These are phyloP conservation scores for Dioctria rufipes DNA, from an alignment of 2,888 invertebrate species.

Conservation along the genomic window DNA sequence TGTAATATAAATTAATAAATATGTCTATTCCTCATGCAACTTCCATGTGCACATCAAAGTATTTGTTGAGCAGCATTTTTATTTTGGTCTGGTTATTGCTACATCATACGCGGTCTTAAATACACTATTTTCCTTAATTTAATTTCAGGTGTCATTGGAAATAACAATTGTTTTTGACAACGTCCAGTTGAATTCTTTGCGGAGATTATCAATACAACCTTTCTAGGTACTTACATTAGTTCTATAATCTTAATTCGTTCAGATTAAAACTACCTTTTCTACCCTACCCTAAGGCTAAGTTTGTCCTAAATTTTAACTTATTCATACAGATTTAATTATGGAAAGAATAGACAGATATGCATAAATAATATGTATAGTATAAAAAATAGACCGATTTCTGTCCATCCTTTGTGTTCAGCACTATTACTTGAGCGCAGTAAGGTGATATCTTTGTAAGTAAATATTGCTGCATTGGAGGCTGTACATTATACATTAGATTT, in stretches of 20 bases:
- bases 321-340: too few species aligned
- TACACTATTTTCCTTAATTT: conserved; percentile 39
- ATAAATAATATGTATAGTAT: too few species aligned
- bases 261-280: neutral
- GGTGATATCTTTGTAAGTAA: too few species aligned
- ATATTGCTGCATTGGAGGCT: too few species aligned
- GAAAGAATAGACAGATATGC: too few species aligned
- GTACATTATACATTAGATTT: too few species aligned
- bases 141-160: conserved; percentile 45
- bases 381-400: too few species aligned
- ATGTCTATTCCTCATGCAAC: conserved; percentile 1
- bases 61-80: conserved; percentile 37
- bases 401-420: too few species aligned
- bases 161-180: conserved; percentile 32
- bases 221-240: conserved; percentile 43
- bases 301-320: too few species aligned
- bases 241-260: conserved; percentile 38
- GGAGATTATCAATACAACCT: conserved; percentile 34
- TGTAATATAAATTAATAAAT: conserved; percentile 17
- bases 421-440: too few species aligned
- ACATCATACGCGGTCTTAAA: neutral
- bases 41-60: conserved; percentile 34
- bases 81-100: conserved; percentile 24
- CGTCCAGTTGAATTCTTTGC: conserved; percentile 37
- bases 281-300: too few species aligned